Base-by-base conservation (phyloP, 2,113 vertebrate genomes). In the Ptyas mucosa region DNA sequence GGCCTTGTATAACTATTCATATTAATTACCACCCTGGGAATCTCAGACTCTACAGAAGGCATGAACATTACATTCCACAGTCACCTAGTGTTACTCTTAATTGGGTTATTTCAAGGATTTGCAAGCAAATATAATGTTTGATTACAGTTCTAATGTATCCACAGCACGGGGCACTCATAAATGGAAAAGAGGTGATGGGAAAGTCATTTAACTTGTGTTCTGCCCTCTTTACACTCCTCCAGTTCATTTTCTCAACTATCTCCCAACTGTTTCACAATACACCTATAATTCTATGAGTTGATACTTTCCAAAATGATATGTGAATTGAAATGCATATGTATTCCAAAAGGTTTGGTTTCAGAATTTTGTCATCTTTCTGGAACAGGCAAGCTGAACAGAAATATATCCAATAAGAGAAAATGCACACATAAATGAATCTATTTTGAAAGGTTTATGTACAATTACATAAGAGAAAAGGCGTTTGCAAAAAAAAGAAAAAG, bases 211-310 rank as follows among this genome's bases (percentile, higher is more conserved):
- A 54, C 85, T 49, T 29, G 43, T 53, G 9, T 53, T 90, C 81
- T 39, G 81, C 20, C 81, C 53, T 87, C 51, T 29, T 49, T 53
- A 6, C 34, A 55, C 46, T 0, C 0, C 12, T 90, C 89, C 85
- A 49, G 89, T 90, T 91, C 85, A 93, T 75, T 87, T 88, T 94
- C 94, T 94, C 93, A 92, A 8, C 0, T 54, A 91, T 93, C 85
- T 94, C 92, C 95, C 81, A 9, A 91, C 94, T 75, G 92, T 57
- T 96, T 92, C 95, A 94, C 34, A 81, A 81, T 81, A 3, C 34
- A 43, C 43, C 34, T 81, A 23, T 81, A 43, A 81, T 43, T 81
- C 34, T 81, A 3, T 81, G 18, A 81, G 75, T 81, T 43, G 34
- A 23, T 81, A 43, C 75, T 39, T 43, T 81, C 75, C 75, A 81